phyloP scores from a whole-genome alignment of 2,797 vertebrate genomes.

The Pteropus rufus region DNA sequence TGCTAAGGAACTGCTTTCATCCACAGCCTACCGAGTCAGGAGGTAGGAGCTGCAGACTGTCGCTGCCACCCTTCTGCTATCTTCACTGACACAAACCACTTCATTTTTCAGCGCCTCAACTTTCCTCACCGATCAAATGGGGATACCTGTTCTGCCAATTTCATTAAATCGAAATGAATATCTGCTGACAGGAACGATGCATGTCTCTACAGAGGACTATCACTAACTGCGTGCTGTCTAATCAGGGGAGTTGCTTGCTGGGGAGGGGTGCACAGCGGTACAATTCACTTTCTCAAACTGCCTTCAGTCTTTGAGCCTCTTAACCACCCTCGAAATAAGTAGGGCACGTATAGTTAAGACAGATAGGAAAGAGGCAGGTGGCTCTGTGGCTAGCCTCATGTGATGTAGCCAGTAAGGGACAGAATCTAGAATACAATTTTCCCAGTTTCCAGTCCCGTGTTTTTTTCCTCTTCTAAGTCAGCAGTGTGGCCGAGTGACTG shows the following conservation, averaged over 20 bases:
- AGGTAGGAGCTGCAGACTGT: background rate
- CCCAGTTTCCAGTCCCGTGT: background rate
- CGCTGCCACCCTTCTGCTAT: background rate
- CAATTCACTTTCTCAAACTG: background rate
- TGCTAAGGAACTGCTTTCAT: background rate
- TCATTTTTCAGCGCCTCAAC: background rate
- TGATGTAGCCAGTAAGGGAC: background rate
- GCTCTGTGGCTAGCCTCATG: background rate
- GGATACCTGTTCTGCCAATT: background rate
- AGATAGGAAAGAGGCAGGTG: background rate
- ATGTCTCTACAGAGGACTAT: accelerated
- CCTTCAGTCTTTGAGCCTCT: background rate
- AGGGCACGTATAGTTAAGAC: background rate
- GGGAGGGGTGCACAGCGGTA: background rate
- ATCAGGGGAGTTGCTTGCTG: no score
- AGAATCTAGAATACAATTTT: background rate
- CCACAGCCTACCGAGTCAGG: background rate
- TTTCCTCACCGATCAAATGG: background rate
- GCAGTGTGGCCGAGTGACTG: background rate
- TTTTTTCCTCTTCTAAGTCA: background rate
- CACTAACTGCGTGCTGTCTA: accelerated
- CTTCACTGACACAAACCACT: background rate
- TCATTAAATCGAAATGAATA: background rate
- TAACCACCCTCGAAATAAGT: background rate
- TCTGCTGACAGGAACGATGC: background rate